Evolutionary conservation across 2,113 vertebrate species (phyloP), one percentile per base, ranked within the genome.

Genomic region (Pedetes capensis): DNA sequence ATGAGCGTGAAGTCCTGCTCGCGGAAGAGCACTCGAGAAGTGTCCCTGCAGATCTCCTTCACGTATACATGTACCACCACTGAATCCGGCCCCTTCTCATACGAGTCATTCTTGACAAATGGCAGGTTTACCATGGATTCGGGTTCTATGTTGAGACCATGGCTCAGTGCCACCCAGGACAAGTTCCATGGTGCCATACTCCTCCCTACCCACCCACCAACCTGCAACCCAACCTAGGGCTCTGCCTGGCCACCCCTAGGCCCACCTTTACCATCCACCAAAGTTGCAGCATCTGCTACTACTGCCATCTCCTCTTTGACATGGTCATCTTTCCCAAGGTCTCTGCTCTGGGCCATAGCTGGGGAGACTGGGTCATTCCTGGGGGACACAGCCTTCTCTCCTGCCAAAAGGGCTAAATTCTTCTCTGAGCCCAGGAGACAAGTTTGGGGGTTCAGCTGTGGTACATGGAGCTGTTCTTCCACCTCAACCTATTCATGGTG

Each of bases 1-100:
- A 99, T 98, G 66, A 99, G 98, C 0, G 99, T 99, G 98, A 99
- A 99, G 97, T 99, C 99, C 92, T 99, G 99, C 63, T 99, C 99
- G 93, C 99, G 99, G 98, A 99, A 99, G 34, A 99, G 98, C 95
- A 99, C 99, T 89, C 98, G 98, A 75, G 99, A 99, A 0, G 97
- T 98, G 72, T 99, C 98, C 96, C 99, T 99, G 97, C 98, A 98
- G 97, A 99, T 99, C 92, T 99, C 99, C 96, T 99, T 99, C 97
- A 99, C 98, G 0, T 99, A 99, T 74, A 99, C 99, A 0, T 99
- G 99, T 11, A 99, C 99, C 81, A 99, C 99, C 98, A 99, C 99
- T 17, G 99, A 98, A 96, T 99, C 99, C 0, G 99, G 99, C 55
- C 99, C 99, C 96, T 99, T 99, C 98, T 99, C 99, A 0, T 99